Percentiles rank a stretch among this genome's conserved stretches.
Conservation (phyloP, 2,888 invertebrate species). For the Hartigia nigra region DNA sequence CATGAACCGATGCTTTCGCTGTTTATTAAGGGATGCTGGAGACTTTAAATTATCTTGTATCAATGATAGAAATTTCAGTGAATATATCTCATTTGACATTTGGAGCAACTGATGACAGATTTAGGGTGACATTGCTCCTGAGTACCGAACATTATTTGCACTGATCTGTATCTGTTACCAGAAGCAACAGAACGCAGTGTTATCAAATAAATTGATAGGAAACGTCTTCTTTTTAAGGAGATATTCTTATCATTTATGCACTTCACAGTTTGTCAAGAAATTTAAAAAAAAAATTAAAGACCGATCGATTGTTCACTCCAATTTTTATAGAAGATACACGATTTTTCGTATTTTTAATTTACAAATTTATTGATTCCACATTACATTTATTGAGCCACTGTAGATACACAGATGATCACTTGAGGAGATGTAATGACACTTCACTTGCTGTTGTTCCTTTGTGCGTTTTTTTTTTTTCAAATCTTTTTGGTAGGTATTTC, state of each 20-base stretch:
- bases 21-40: background rate
- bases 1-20: background rate
- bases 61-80: background rate
- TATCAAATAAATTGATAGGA: constrained; percentile 1
- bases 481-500: background rate
- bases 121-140: background rate
- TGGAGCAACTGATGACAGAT: background rate
- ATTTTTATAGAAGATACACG: background rate
- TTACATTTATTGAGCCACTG: background rate
- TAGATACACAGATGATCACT: background rate
- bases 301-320: background rate
- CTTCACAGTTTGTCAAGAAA: background rate
- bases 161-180: constrained; percentile 53
- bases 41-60: background rate
- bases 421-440: background rate
- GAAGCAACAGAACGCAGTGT: constrained; percentile 53
- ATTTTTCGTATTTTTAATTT: background rate
- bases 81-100: background rate
- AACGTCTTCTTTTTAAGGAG: background rate
- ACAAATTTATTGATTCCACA: background rate
- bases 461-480: background rate
- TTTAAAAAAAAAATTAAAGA: background rate
- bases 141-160: constrained; percentile 29
- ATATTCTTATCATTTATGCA: background rate
- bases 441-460: background rate